Evolutionary conservation across 2,113 vertebrate genomes (phyloP), one percentile per base, ranked within the genome.

Genomic region (Prinia subflava): DNA sequence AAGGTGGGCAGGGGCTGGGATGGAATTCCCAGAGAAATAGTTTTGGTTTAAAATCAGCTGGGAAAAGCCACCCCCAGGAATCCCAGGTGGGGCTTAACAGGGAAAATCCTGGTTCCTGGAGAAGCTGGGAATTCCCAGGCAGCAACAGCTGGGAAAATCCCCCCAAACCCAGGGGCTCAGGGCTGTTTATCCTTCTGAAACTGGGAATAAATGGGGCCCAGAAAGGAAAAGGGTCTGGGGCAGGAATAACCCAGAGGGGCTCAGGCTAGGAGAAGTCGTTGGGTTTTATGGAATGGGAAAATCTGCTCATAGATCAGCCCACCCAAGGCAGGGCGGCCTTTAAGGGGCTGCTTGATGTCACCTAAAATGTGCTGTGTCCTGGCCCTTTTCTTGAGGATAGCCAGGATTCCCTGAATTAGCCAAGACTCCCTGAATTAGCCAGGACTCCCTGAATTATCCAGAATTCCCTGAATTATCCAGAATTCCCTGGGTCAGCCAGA

Each of bases 401-500:
- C 24, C 24, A 53, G 50, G 3, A 52, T 13, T 50, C 16, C 52
- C 42, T 10, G 11, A 2, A 1, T 42, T 2, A 46, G 4, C 13
- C 41, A 17, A 33, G 2, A 57, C 15, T 57, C 56, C 31, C 44
- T 7, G 21, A 2, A 2, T 15, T 2, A 77, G 3, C 10, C 30
- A 27, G 30, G 0, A 63, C 41, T 63, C 46, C 17, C 7, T 13
- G 23, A 6, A 0, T 8, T 1, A 27, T 0, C 17, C 46, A 41
- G 17, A 0, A 78, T 33, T 50, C 9, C 55, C 23, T 7, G n/a
- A 5, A 1, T 19, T 6, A 47, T 1, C 31, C 33, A 30, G 6
- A 0, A 60, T 20, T 50, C 22, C 24, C 30, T 57, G 23, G 7
- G 3, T 53, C 3, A 15, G 1, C 12, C 69, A 55, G 30, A 0